These are phyloP conservation scores for Hydrozoanthus tunicans DNA, from an alignment of 64 coral and sea anemone species.

Conservation along the genomic window DNA sequence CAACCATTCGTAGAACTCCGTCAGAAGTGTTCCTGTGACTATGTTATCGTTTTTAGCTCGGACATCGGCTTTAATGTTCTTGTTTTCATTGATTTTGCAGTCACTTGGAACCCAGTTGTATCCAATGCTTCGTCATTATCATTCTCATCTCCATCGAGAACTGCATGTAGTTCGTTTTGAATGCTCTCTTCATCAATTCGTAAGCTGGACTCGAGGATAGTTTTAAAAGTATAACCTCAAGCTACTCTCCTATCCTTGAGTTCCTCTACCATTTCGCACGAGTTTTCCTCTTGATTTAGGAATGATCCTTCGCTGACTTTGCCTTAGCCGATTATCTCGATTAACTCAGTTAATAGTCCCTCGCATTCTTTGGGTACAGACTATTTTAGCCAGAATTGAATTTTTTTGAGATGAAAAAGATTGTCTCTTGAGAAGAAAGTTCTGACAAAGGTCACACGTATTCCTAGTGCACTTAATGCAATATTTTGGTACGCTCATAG, in stretches of 20 bases:
- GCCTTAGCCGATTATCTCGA: conserved; percentile 45
- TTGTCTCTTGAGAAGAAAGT: background rate
- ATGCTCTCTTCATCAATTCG: conserved; percentile 37
- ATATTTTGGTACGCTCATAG: background rate
- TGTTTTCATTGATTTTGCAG: conserved; percentile 26
- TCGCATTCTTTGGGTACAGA: conserved; percentile 25
- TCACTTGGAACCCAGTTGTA: conserved; percentile 62
- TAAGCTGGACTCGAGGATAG: conserved; percentile 24
- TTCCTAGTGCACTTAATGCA: background rate
- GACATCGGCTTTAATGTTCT: background rate
- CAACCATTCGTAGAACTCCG: conserved; percentile 61
- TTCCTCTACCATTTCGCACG: conserved; percentile 16
- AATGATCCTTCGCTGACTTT: conserved; percentile 56
- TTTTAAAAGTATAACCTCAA: conserved; percentile 49
- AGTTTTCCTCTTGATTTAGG: conserved; percentile 27
- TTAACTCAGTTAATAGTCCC: conserved; percentile 41
- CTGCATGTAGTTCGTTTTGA: conserved; percentile 30
- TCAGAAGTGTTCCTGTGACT: conserved; percentile 33
- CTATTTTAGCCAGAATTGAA: background rate
- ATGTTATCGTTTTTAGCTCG: conserved; percentile 9
- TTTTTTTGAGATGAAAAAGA: background rate
- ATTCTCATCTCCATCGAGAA: conserved; percentile 56
- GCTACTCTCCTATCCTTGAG: conserved; percentile 48
- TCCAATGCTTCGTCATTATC: conserved; percentile 57
- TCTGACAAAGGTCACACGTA: conserved; percentile 1